These are phyloP conservation scores for Drosophila bocqueti DNA, from an alignment of 1,140 invertebrate genomes.

Conservation along the genomic window DNA sequence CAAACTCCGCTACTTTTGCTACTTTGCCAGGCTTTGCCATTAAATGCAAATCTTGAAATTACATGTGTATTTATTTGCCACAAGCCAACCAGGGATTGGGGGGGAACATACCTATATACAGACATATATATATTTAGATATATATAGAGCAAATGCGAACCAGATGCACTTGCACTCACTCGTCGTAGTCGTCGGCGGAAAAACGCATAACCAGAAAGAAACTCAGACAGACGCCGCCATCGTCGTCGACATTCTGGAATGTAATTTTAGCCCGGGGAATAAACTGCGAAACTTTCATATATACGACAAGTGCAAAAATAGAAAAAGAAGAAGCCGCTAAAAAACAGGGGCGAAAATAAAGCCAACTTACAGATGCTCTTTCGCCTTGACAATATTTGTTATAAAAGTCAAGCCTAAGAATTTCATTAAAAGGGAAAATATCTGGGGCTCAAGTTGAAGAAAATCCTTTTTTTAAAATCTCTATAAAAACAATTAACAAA, in stretches of 20 bases:
- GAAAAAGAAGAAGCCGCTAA: conserved; percentile 13
- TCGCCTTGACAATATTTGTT: background rate
- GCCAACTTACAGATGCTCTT: conserved; percentile 20
- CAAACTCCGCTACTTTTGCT: conserved; percentile 3
- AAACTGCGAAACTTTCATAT: conserved; percentile 69
- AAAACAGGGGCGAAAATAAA: background rate
- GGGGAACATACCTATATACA: background rate
- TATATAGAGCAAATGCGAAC: conserved; percentile 31
- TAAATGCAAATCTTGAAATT: conserved; percentile 76
- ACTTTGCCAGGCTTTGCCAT: conserved; percentile 31
- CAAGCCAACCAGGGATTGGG: conserved; percentile 1
- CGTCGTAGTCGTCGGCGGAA: conserved; percentile 22
- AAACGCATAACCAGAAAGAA: conserved; percentile 40
- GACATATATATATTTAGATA: background rate
- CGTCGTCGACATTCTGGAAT: conserved; percentile 72
- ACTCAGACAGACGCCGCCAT: conserved; percentile 54
- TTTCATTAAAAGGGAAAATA: background rate
- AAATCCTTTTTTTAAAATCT: background rate
- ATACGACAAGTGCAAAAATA: conserved; percentile 50
- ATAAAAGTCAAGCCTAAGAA: background rate
- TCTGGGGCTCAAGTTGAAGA: background rate
- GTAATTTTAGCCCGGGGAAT: conserved; percentile 73
- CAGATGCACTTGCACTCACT: conserved; percentile 38
- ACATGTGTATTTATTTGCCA: conserved; percentile 75
- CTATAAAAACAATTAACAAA: background rate